These are phyloP conservation scores for Ancistrus triradiatus DNA, from an alignment of 2,113 vertebrate genomes.

Conservation along the genomic window DNA sequence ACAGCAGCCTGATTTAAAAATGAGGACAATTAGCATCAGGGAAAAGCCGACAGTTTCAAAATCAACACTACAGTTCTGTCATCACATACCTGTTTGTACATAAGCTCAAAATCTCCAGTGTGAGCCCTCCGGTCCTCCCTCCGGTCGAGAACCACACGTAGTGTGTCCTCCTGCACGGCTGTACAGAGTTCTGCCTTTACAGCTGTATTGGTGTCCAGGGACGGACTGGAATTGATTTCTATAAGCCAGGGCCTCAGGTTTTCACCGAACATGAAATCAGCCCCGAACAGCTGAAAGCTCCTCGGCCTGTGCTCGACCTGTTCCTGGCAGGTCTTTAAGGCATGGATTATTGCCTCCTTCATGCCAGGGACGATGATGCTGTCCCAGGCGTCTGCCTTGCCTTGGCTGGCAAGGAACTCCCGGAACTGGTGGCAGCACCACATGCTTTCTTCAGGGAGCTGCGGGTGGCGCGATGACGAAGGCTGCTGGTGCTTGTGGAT, in stretches of 20 bases:
- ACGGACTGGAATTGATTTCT: conserved; percentile 88
- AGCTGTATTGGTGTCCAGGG: conserved; percentile 76
- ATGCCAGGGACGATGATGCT: conserved; percentile 77
- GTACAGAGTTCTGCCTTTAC: conserved; percentile 80
- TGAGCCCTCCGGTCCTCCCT: too few relatives aligned
- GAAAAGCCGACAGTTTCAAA: too few relatives aligned
- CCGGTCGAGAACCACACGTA: too few relatives aligned
- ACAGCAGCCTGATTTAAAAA: too few relatives aligned
- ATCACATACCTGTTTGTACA: too few relatives aligned
- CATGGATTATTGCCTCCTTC: conserved; percentile 77
- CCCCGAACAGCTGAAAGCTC: conserved; percentile 89
- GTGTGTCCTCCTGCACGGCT: conserved; percentile 77
- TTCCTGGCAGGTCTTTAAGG: conserved; percentile 79
- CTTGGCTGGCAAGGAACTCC: conserved; percentile 66
- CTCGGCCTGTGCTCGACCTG: conserved; percentile 72
- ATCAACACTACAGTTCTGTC: too few relatives aligned
- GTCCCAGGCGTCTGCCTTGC: conserved; percentile 62
- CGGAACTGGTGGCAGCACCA: conserved; percentile 83
- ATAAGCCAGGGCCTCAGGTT: conserved; percentile 87
- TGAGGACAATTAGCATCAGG: too few relatives aligned
- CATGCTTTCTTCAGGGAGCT: conserved; percentile 77
- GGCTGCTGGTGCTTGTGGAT: conserved; percentile 77
- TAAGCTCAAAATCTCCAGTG: too few relatives aligned
- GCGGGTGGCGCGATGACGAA: conserved; percentile 62
- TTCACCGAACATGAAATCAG: conserved; percentile 82